Conservation (phyloP, 1,140 invertebrate species). For the Heterodera schachtii region DNA sequence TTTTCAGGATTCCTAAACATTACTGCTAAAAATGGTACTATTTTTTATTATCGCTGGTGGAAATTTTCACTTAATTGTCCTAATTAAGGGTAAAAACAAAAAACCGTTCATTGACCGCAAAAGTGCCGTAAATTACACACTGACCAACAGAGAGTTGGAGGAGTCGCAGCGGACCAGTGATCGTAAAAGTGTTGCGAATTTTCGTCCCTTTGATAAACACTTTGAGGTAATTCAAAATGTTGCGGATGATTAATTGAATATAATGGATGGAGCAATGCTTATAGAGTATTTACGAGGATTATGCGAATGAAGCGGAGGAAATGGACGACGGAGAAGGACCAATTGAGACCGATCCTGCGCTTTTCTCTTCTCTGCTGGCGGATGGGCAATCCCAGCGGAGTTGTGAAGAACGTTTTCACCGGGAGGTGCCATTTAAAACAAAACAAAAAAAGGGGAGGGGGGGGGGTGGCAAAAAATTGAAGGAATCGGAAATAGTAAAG, state of each 20-base stretch:
- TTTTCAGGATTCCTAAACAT: too few relatives aligned
- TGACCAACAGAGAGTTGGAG: too few relatives aligned
- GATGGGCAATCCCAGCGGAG: not conserved
- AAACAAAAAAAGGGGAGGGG: too few relatives aligned
- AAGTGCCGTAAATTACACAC: conserved; percentile 73
- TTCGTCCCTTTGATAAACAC: conserved; percentile 85
- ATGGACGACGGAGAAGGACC: conserved; percentile 65
- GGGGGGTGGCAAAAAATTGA: too few relatives aligned
- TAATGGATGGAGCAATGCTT: conserved; percentile 74
- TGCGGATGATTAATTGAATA: not conserved
- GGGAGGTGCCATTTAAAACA: not conserved
- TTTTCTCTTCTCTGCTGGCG: not conserved
- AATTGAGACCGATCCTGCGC: conserved; percentile 56
- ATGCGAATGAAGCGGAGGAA: conserved; percentile 66
- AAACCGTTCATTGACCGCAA: conserved; percentile 85
- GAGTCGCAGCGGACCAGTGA: too few relatives aligned
- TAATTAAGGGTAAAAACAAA: conserved; percentile 66
- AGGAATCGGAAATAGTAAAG: too few relatives aligned
- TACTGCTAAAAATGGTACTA: too few relatives aligned
- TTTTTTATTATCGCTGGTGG: too few relatives aligned
- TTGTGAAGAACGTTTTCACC: conserved; percentile 15
- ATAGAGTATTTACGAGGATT: conserved; percentile 68
- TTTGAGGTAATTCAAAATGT: conserved; percentile 75
- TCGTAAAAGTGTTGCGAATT: conserved; percentile 70
- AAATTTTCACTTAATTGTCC: too few relatives aligned